Percentiles rank a stretch among this genome's conserved stretches.
phyloP scores from a whole-genome alignment of 2,113 vertebrate genomes.

The Empidonax traillii region DNA sequence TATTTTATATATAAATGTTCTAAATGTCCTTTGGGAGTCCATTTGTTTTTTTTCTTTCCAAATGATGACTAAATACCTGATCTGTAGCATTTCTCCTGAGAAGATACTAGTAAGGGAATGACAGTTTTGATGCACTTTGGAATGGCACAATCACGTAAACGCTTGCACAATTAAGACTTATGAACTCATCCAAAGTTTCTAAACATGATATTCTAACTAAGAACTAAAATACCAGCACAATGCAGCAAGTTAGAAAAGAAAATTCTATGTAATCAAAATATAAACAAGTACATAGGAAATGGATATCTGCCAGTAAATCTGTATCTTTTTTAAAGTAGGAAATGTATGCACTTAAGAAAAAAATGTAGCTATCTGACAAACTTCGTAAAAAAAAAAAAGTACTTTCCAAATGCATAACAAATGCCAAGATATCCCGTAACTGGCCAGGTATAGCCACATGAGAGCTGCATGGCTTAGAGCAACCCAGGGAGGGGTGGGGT shows the following conservation, averaged over 20 bases:
- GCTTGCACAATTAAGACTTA: slow-evolving; percentile 89
- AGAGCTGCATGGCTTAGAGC: slow-evolving; percentile 60
- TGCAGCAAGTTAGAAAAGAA: slow-evolving; percentile 75
- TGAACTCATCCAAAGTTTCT: slow-evolving; percentile 79
- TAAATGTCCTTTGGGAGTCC: slow-evolving; percentile 76
- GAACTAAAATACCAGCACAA: slow-evolving; percentile 76
- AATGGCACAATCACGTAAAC: slow-evolving; percentile 86
- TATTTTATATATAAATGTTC: slow-evolving; percentile 66
- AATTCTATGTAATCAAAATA: slow-evolving; percentile 76
- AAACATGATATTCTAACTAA: slow-evolving; percentile 73
- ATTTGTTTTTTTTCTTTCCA: slow-evolving; percentile 72
- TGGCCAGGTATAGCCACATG: slow-evolving; percentile 68
- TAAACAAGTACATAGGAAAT: slow-evolving; percentile 79
- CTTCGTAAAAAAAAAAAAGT: slow-evolving; percentile 54
- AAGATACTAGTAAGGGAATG: slow-evolving; percentile 83
- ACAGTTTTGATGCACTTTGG: slow-evolving; percentile 85
- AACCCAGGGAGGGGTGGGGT: not conserved
- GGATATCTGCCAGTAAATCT: slow-evolving; percentile 71
- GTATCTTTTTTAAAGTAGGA: slow-evolving; percentile 65
- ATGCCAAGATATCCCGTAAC: slow-evolving; percentile 68
- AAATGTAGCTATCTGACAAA: slow-evolving; percentile 62
- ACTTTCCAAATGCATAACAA: slow-evolving; percentile 68
- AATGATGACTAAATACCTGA: slow-evolving; percentile 81
- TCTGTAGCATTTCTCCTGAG: slow-evolving; percentile 84
- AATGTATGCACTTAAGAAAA: slow-evolving; percentile 71